Percentiles rank a stretch among this genome's conserved stretches.
phyloP scores from a whole-genome alignment of 2,797 vertebrate species.

The Notoglanidium macrostoma region DNA sequence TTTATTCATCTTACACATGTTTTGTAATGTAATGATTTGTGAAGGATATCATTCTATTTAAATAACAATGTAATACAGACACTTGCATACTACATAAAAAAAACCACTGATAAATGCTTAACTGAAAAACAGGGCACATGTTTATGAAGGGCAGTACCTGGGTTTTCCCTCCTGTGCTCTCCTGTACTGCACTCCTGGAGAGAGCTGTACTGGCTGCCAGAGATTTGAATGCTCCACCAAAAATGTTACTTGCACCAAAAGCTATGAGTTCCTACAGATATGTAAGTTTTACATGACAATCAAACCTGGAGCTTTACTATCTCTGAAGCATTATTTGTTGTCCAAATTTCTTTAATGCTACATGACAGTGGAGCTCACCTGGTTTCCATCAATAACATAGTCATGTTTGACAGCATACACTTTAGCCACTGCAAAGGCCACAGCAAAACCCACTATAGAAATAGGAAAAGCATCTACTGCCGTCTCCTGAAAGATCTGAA shows the following conservation, averaged over 20 bases:
- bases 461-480: slow-evolving; percentile 84
- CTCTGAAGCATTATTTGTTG: not conserved
- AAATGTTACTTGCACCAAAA: slow-evolving; percentile 91
- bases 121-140: not conserved
- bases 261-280: slow-evolving; percentile 87
- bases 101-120: not conserved
- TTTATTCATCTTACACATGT: not conserved
- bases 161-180: slow-evolving; percentile 96
- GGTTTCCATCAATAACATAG: slow-evolving; percentile 88
- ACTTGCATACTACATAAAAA: not conserved
- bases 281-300: not conserved
- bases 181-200: slow-evolving; percentile 93
- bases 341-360: not conserved
- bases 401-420: slow-evolving; percentile 93
- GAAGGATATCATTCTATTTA: not conserved
- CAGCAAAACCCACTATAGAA: slow-evolving; percentile 88
- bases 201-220: slow-evolving; percentile 89
- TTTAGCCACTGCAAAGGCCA: slow-evolving; percentile 92
- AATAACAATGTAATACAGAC: not conserved
- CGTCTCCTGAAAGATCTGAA: slow-evolving; percentile 73
- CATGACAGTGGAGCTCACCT: slow-evolving; percentile 72
- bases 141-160: slow-evolving; percentile 78
- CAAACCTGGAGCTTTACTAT: not conserved
- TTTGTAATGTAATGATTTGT: not conserved
- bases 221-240: slow-evolving; percentile 85